A percentile compares a stretch with the other conserved stretches of the same genome.
Evolutionary conservation across 2,888 invertebrate species (phyloP).

Genomic region (Onchidella celtica): DNA sequence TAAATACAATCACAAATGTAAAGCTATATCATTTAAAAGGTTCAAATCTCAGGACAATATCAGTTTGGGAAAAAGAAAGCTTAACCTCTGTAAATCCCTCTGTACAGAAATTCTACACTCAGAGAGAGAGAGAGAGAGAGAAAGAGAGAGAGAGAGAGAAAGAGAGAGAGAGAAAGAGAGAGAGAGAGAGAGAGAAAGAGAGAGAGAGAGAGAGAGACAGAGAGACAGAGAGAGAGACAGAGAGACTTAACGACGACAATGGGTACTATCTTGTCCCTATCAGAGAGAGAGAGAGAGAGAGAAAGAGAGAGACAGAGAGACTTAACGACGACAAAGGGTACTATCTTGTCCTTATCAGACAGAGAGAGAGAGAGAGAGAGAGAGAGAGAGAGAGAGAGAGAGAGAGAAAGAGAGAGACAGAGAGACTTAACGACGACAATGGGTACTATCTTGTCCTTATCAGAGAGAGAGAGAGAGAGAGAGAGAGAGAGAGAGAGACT

Average conservation of each 20-base stretch:
- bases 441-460: neutral
- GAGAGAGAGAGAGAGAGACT: neutral
- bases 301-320: too few relatives aligned
- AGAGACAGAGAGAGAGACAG: neutral
- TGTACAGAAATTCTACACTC: too few relatives aligned
- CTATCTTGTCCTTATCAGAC: neutral
- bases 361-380: too few relatives aligned
- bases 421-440: neutral
- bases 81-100: too few relatives aligned
- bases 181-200: neutral
- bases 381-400: neutral
- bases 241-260: too few relatives aligned
- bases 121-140: too few relatives aligned
- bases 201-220: neutral
- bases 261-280: too few relatives aligned
- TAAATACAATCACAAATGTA: too few relatives aligned
- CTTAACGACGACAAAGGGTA: neutral
- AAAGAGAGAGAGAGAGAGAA: neutral
- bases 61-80: too few relatives aligned
- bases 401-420: too few relatives aligned
- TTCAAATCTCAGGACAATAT: too few relatives aligned
- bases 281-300: neutral
- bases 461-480: neutral
- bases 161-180: slow-evolving; percentile 21
- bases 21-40: too few relatives aligned